Percentiles rank a stretch among this genome's conserved stretches.
Evolutionary conservation across 2,113 vertebrate species (phyloP).

Genomic region (Chrysemys picta): DNA sequence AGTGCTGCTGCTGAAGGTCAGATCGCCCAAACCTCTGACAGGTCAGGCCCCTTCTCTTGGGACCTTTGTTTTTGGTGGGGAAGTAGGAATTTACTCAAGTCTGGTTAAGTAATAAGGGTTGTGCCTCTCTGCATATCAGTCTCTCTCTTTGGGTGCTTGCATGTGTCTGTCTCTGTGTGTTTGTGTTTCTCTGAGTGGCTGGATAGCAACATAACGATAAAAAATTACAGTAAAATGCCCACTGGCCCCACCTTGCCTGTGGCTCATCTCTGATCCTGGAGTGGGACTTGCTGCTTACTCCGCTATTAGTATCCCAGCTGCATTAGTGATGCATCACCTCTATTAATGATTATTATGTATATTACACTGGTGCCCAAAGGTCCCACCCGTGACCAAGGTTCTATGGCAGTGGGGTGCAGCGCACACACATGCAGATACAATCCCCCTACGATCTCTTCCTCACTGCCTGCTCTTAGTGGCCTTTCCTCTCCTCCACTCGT

Average conservation of each 20-base stretch:
- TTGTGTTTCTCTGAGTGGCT: not conserved
- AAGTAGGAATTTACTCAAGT: not conserved
- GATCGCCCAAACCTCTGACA: constrained; percentile 77
- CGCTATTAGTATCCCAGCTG: not conserved
- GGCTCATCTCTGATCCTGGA: not conserved
- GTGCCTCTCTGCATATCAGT: not conserved
- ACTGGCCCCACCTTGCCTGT: not conserved
- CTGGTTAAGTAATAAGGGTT: not conserved
- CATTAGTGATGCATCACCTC: not conserved
- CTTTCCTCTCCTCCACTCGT: not conserved
- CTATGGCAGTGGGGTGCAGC: not conserved
- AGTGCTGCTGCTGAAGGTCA: constrained; percentile 80
- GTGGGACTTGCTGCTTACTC: not conserved
- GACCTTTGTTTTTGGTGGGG: not conserved
- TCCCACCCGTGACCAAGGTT: not conserved
- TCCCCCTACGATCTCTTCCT: not conserved
- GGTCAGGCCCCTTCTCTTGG: constrained; percentile 68
- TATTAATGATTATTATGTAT: not conserved
- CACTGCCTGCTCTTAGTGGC: not conserved
- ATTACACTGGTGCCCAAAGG: not conserved
- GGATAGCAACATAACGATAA: not conserved
- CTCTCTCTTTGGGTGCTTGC: no score
- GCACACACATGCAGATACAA: not conserved
- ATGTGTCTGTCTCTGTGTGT: not conserved
- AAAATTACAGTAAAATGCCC: not conserved